phyloP scores from a whole-genome alignment of 2,888 invertebrate genomes.

The Acanthosepion esculentum region DNA sequence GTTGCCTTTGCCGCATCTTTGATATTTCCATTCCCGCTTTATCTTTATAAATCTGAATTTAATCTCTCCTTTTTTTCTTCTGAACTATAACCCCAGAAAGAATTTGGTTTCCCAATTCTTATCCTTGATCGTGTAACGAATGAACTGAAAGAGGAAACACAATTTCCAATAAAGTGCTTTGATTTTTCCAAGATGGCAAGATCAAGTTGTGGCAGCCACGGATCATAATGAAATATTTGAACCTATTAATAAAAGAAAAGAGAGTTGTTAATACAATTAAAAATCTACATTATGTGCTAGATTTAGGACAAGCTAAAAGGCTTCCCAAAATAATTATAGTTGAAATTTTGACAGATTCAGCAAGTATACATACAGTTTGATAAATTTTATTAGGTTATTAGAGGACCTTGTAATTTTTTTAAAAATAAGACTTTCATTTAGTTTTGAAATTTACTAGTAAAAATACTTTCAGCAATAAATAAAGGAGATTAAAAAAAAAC shows the following conservation, averaged over 20 bases:
- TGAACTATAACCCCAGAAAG: slow-evolving; percentile 64
- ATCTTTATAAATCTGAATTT: neutral
- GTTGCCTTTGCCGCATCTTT: too few relatives aligned
- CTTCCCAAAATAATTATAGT: too few relatives aligned
- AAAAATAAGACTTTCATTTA: too few relatives aligned
- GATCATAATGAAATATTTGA: slow-evolving; percentile 69
- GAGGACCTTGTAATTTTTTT: neutral
- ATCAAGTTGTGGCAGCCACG: slow-evolving; percentile 73
- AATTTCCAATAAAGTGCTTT: slow-evolving; percentile 74
- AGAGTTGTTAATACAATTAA: slow-evolving; percentile 46
- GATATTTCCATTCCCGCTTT: neutral
- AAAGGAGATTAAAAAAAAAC: too few relatives aligned
- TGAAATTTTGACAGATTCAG: too few relatives aligned
- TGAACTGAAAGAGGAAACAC: slow-evolving; percentile 73
- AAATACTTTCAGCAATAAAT: neutral
- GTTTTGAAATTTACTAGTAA: too few relatives aligned
- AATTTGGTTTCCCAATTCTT: slow-evolving; percentile 61
- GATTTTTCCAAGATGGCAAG: slow-evolving; percentile 69
- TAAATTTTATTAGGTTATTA: too few relatives aligned
- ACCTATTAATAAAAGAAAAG: slow-evolving; percentile 60
- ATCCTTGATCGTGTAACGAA: slow-evolving; percentile 70
- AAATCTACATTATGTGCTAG: neutral
- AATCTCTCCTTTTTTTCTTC: neutral
- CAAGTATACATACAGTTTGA: too few relatives aligned
- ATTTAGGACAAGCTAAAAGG: too few relatives aligned